Evolutionary conservation across 2,888 invertebrate genomes (phyloP).

Genomic region (Drosophila limbata): DNA sequence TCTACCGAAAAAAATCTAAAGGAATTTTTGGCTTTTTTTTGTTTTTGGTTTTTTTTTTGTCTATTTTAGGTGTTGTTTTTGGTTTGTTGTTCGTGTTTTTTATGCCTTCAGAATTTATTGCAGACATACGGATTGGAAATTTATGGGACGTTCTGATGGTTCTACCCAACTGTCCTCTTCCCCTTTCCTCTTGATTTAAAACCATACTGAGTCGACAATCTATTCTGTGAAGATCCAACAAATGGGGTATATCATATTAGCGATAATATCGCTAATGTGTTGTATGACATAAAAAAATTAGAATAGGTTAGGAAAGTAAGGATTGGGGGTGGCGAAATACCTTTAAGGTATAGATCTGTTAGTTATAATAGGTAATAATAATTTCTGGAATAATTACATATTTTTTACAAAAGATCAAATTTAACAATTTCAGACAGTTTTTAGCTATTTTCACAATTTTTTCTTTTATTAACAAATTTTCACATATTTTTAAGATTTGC

Average conservation of each 20-base stretch:
- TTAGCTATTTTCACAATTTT: too few species aligned
- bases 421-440: too few species aligned
- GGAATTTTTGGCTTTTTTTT: constrained; percentile 62
- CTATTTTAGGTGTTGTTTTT: constrained; percentile 71
- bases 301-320: not conserved
- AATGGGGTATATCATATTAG: constrained; percentile 19
- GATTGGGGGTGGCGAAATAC: not conserved
- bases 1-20: constrained; percentile 48
- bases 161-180: not conserved
- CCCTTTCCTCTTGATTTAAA: not conserved
- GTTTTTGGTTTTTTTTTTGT: constrained; percentile 63
- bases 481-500: too few species aligned
- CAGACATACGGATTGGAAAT: constrained; percentile 71
- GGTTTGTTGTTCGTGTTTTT: constrained; percentile 49
- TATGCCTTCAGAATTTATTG: constrained; percentile 75
- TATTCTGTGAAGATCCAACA: not conserved
- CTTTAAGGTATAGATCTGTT: too few species aligned
- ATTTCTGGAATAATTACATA: too few species aligned
- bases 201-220: constrained; percentile 17
- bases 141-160: constrained; percentile 54
- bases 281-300: not conserved
- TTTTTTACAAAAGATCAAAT: too few species aligned
- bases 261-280: not conserved
- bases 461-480: too few species aligned
- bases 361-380: too few species aligned